Evolutionary conservation across 2,797 vertebrate genomes (phyloP).

Genomic region (Aplochiton taeniatus): DNA sequence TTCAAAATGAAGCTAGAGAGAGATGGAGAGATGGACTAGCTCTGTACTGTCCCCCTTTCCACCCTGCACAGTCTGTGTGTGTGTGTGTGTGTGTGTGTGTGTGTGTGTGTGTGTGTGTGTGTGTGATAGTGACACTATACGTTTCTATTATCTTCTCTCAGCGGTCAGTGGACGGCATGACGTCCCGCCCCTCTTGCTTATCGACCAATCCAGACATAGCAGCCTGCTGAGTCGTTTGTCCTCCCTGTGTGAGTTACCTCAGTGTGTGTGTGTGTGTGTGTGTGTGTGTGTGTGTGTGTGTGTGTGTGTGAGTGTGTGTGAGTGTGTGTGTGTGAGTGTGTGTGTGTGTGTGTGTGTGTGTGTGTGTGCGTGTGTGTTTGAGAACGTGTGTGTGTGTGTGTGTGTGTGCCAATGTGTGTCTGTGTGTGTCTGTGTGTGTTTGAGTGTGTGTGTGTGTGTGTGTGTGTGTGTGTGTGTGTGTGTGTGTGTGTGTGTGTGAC

Average conservation of each 20-base stretch:
- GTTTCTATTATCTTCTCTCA: background rate
- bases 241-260: no score
- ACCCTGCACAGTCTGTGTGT: no score
- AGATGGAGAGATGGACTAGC: no score
- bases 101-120: background rate
- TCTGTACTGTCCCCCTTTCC: no score
- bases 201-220: no score
- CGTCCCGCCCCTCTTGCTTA: no score
- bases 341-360: slow-evolving; percentile 8
- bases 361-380: no score
- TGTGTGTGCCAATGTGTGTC: no score
- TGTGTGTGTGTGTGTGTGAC: background rate
- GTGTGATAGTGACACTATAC: background rate
- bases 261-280: background rate
- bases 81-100: no score
- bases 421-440: slow-evolving; percentile 1
- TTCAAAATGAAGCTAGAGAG: no score
- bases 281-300: background rate
- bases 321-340: slow-evolving; percentile 1
- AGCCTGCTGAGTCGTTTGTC: no score
- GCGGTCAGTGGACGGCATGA: no score
- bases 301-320: slow-evolving; percentile 1
- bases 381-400: background rate
- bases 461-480: background rate
- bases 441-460: background rate